A percentile compares a stretch with the other conserved stretches of the same genome.
phyloP scores from a whole-genome alignment of 2,888 invertebrate genomes.

The Mythimna ferrago region DNA sequence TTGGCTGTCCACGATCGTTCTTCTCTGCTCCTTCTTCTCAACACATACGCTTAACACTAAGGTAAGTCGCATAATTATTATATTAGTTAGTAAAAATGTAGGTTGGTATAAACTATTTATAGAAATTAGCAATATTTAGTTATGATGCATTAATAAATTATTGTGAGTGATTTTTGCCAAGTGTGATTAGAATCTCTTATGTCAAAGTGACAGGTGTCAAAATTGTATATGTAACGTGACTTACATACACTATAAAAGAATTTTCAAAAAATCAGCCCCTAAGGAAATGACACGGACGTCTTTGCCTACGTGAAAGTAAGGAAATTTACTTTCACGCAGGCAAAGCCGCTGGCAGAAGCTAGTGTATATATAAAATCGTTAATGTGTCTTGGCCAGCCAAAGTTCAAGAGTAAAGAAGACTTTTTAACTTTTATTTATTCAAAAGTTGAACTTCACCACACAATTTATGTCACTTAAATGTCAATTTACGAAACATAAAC shows the following conservation, averaged over 20 bases:
- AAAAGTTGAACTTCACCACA: slow-evolving; percentile 6
- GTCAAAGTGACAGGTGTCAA: slow-evolving; percentile 26
- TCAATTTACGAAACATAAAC: slow-evolving; percentile 47
- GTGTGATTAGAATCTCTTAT: neutral
- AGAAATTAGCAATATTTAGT: neutral
- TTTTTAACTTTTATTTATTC: slow-evolving; percentile 27
- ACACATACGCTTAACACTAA: slow-evolving; percentile 84
- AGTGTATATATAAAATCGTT: neutral
- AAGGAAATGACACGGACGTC: no score
- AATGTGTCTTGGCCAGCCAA: slow-evolving; percentile 3
- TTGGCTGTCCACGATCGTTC: slow-evolving; percentile 84
- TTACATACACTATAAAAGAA: no score
- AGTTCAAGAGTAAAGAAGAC: slow-evolving; percentile 2
- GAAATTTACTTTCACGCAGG: no score
- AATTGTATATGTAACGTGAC: neutral
- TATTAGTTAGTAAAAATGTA: no score
- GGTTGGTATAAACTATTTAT: neutral
- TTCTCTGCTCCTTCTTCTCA: slow-evolving; percentile 84
- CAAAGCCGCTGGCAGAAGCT: no score
- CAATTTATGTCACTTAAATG: slow-evolving; percentile 46
- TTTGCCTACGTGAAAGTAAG: no score
- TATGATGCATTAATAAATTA: neutral
- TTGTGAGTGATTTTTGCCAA: neutral
- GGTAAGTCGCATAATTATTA: slow-evolving; percentile 73
- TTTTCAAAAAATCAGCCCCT: no score